phyloP scores from a whole-genome alignment of 2,888 invertebrate genomes.

The Heliconius aoede region DNA sequence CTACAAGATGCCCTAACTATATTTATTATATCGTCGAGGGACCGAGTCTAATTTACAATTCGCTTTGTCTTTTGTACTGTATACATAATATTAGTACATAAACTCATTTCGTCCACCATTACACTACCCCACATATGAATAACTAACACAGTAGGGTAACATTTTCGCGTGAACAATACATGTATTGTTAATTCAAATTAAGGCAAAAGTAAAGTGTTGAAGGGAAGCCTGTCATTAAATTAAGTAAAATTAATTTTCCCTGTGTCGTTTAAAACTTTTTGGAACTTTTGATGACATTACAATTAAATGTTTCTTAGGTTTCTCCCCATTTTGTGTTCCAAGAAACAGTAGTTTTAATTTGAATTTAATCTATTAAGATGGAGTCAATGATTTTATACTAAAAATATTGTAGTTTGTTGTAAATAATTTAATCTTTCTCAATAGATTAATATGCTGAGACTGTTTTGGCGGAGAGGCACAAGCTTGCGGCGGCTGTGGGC shows the following conservation, averaged over 20 bases:
- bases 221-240: neutral
- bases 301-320: neutral
- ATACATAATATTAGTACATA: conserved; percentile 43
- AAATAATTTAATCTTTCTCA: too few relatives aligned
- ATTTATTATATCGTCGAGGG: conserved; percentile 45
- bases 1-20: conserved; percentile 41
- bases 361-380: neutral
- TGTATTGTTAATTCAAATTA: conserved; percentile 28
- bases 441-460: too few relatives aligned
- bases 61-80: conserved; percentile 47
- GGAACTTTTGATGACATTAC: neutral
- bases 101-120: conserved; percentile 37
- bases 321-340: neutral
- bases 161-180: conserved; percentile 28
- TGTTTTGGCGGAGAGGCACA: too few relatives aligned
- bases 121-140: conserved; percentile 34
- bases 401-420: neutral
- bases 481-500: too few relatives aligned
- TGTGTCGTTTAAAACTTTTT: neutral
- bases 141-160: conserved; percentile 33
- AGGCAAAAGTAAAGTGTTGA: conserved; percentile 5
- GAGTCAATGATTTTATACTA: neutral
- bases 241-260: neutral
- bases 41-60: conserved; percentile 45
- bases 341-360: neutral